Percentiles rank a stretch among this genome's conserved stretches.
Conservation (phyloP, 2,113 vertebrate species). For the Myiozetetes cayanensis region DNA sequence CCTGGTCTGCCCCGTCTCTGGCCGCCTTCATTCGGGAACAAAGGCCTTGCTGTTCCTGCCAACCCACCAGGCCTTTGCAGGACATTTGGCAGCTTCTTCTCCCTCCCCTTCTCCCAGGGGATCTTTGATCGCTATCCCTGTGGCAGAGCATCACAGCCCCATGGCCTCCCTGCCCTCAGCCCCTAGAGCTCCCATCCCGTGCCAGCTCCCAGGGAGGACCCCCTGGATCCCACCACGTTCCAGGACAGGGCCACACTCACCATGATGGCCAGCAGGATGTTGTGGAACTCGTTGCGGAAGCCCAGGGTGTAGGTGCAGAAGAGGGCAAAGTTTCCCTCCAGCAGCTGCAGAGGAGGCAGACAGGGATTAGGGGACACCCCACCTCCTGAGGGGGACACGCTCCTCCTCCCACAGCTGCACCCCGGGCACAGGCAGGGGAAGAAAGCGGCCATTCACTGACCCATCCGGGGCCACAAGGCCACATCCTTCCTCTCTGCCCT, state of each 20-base stretch:
- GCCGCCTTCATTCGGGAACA: background rate
- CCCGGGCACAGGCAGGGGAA: rapidly evolving
- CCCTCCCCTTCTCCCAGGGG: background rate
- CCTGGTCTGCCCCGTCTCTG: background rate
- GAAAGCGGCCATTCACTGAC: background rate
- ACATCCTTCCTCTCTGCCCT: background rate
- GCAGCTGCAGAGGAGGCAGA: conserved; percentile 72
- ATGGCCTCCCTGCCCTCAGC: background rate
- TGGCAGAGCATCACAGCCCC: background rate
- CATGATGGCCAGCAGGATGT: conserved; percentile 95
- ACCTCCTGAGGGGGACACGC: rapidly evolving
- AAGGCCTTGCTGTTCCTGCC: conserved; percentile 30
- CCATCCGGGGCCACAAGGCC: rapidly evolving
- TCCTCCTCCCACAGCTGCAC: background rate
- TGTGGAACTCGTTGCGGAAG: conserved; percentile 90
- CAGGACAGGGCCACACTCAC: conserved; percentile 57
- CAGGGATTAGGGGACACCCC: background rate
- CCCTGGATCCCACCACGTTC: rapidly evolving
- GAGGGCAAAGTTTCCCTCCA: conserved; percentile 96
- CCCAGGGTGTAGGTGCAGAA: conserved; percentile 92
- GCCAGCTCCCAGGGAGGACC: background rate
- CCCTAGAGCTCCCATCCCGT: rapidly evolving
- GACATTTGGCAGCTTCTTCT: background rate
- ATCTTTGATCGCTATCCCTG: background rate
- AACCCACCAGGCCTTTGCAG: background rate